Percentiles rank a stretch among this genome's conserved stretches.
These are phyloP conservation scores for Ditula angustiorana DNA, from an alignment of 2,888 invertebrate species.

Conservation along the genomic window DNA sequence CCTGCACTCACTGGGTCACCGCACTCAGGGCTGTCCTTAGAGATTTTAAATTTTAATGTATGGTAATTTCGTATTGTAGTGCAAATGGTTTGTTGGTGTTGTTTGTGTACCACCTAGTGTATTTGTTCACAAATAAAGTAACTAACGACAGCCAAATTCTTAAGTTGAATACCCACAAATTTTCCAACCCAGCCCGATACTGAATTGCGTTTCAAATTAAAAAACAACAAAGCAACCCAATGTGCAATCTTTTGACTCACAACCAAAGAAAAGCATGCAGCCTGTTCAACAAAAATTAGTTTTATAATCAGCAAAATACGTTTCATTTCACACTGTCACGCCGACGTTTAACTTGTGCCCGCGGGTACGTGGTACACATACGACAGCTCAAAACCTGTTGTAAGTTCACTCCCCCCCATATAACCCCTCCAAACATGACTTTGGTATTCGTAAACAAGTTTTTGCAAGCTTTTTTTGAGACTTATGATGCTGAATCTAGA, in stretches of 20 bases:
- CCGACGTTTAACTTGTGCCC: neutral
- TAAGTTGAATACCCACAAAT: no score
- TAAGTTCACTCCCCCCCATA: conserved; percentile 30
- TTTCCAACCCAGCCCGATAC: no score
- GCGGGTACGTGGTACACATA: neutral
- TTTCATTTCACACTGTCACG: neutral
- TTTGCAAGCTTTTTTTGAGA: conserved; percentile 37
- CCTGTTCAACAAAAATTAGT: neutral
- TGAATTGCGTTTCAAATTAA: no score
- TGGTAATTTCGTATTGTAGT: no score
- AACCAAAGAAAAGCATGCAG: no score
- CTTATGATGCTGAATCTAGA: conserved; percentile 20
- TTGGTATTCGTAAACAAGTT: conserved; percentile 43
- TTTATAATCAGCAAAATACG: neutral
- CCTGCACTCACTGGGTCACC: no score
- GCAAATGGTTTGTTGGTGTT: no score
- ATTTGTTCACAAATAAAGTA: no score
- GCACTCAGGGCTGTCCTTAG: neutral
- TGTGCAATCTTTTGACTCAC: conserved; percentile 15
- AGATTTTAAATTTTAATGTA: neutral
- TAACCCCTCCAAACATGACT: conserved; percentile 33
- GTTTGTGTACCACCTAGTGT: no score
- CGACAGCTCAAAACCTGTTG: conserved; percentile 41
- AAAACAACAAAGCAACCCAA: no score
- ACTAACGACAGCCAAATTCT: no score